Evolutionary conservation across 2,113 vertebrate species (phyloP).

Genomic region (Blennius ocellaris): DNA sequence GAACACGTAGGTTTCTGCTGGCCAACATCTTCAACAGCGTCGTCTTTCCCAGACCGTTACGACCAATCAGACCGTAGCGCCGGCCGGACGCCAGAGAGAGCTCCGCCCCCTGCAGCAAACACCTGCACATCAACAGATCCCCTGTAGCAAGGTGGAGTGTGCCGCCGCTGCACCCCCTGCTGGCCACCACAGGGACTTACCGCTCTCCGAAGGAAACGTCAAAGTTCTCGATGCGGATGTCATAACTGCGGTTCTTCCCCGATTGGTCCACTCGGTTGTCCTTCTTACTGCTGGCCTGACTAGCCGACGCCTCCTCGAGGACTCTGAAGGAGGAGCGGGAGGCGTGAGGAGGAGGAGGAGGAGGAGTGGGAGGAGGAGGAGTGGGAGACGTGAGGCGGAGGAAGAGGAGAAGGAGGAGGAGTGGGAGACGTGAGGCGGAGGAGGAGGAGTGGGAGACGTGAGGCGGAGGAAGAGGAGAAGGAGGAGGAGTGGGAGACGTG

Average conservation of each 20-base stretch:
- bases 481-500: too few species aligned
- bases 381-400: neutral
- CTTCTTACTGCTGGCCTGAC: constrained; percentile 97
- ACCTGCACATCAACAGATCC: constrained; percentile 72
- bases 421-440: too few species aligned
- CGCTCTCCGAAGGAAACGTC: constrained; percentile 97
- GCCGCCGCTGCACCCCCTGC: neutral
- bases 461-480: too few species aligned
- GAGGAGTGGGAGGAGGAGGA: too few species aligned
- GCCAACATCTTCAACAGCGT: constrained; percentile 97
- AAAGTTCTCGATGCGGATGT: constrained; percentile 97
- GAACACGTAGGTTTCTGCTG: constrained; percentile 90
- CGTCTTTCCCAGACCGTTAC: constrained; percentile 96
- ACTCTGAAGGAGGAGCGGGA: constrained; percentile 80
- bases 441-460: neutral
- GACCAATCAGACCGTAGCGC: constrained; percentile 93
- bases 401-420: neutral
- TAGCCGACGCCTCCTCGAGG: constrained; percentile 96
- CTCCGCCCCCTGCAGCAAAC: constrained; percentile 92
- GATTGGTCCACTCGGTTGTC: constrained; percentile 93
- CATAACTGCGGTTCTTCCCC: constrained; percentile 97
- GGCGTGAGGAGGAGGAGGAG: too few species aligned
- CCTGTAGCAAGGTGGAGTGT: neutral
- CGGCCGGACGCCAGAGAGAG: constrained; percentile 90
- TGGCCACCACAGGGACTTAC: constrained; percentile 64